Percentiles rank a stretch among this genome's conserved stretches.
These are phyloP conservation scores for Gila orcuttii DNA, from an alignment of 2,113 vertebrate genomes.

Conservation along the genomic window DNA sequence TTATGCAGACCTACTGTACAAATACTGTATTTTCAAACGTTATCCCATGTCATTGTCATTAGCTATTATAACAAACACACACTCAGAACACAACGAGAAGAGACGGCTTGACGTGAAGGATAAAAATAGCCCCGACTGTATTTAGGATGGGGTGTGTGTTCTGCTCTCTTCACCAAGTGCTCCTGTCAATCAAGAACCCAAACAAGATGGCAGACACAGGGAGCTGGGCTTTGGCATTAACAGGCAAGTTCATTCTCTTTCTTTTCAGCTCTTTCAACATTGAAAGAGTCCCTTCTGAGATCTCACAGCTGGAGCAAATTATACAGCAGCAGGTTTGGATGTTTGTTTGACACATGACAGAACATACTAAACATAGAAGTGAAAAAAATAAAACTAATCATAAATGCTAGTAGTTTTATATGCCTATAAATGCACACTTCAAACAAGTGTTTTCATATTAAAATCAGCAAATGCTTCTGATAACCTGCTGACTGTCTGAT, in stretches of 20 bases:
- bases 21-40: no score
- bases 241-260: constrained; percentile 72
- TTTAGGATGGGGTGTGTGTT: constrained; percentile 13
- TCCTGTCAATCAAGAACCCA: constrained; percentile 74
- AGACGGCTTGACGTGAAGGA: not conserved
- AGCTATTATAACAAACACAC: not conserved
- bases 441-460: not conserved
- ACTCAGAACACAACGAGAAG: not conserved
- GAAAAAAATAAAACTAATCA: not conserved
- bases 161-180: constrained; percentile 66
- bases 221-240: constrained; percentile 67
- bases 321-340: not conserved
- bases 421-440: no score
- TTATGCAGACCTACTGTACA: not conserved
- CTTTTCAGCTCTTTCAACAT: no score
- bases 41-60: no score
- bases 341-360: not conserved
- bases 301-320: not conserved
- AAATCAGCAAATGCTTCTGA: not conserved
- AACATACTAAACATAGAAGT: not conserved
- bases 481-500: not conserved
- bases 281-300: not conserved
- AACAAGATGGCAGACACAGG: constrained; percentile 76
- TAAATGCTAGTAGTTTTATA: not conserved
- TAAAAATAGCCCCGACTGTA: constrained; percentile 71